Conservation (phyloP, 37 sponge, comb jelly and placozoan species). For the Beroe ovata region DNA sequence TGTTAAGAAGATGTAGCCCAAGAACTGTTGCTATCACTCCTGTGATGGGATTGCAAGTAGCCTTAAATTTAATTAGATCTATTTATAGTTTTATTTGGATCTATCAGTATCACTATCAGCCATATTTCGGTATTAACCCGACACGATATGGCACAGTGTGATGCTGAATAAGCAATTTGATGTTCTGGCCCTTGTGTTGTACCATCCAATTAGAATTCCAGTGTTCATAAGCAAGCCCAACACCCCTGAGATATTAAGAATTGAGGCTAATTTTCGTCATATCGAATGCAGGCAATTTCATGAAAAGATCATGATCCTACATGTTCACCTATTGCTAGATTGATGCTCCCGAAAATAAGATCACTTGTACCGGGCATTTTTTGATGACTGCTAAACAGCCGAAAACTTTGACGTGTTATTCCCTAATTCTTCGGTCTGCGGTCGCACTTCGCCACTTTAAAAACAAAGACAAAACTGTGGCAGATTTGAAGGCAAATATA, state of each 20-base stretch:
- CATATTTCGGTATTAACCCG: not conserved
- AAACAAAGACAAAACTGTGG: too few relatives aligned
- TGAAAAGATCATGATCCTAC: not conserved
- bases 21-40: not conserved
- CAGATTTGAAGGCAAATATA: too few relatives aligned
- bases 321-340: not conserved
- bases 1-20: not conserved
- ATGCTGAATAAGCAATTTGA: constrained; percentile 17
- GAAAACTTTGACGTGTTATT: too few relatives aligned
- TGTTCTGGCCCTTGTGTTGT: not conserved
- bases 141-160: not conserved
- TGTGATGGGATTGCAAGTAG: too few relatives aligned
- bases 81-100: too few relatives aligned
- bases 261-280: too few relatives aligned
- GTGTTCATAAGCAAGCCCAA: not conserved
- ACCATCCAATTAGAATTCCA: not conserved
- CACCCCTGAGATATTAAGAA: not conserved
- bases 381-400: too few relatives aligned
- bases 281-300: not conserved
- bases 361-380: not conserved
- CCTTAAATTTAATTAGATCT: too few relatives aligned
- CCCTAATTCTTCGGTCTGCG: too few relatives aligned
- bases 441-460: too few relatives aligned
- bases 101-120: too few relatives aligned
- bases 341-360: constrained; percentile 1